These are phyloP conservation scores for Pygoscelis antarcticus DNA, from an alignment of 2,113 vertebrate genomes.

Conservation along the genomic window DNA sequence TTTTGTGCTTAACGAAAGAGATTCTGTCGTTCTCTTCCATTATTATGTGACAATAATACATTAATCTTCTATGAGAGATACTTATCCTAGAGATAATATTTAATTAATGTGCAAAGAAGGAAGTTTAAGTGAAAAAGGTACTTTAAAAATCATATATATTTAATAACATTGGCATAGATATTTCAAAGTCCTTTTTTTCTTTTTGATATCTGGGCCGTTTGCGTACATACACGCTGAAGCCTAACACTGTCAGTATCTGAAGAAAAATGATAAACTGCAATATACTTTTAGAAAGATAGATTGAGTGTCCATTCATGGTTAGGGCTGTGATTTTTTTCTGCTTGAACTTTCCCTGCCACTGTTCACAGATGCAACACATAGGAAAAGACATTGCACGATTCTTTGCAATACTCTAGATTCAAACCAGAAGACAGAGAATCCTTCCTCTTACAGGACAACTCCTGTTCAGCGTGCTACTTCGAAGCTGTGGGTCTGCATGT, in stretches of 20 bases:
- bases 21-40: constrained; percentile 26
- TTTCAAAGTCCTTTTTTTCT: constrained; percentile 34
- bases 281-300: not conserved
- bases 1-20: constrained; percentile 18
- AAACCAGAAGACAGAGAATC: not conserved
- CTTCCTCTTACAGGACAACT: not conserved
- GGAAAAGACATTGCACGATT: not conserved
- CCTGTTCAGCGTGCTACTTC: not conserved
- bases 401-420: not conserved
- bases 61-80: constrained; percentile 43
- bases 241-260: not conserved
- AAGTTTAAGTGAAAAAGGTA: constrained; percentile 38
- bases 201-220: constrained; percentile 43
- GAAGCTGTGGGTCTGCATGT: not conserved
- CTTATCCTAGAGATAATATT: constrained; percentile 58
- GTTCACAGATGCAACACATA: not conserved
- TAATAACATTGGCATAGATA: constrained; percentile 37
- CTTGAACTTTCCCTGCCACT: not conserved
- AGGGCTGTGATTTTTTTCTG: not conserved
- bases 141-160: constrained; percentile 57
- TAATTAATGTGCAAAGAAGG: constrained; percentile 43
- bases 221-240: not conserved
- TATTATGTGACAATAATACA: constrained; percentile 45
- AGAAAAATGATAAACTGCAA: not conserved
- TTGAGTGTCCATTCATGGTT: not conserved